Evolutionary conservation across 2,888 invertebrate genomes (phyloP).

Genomic region (Baccha elongata): DNA sequence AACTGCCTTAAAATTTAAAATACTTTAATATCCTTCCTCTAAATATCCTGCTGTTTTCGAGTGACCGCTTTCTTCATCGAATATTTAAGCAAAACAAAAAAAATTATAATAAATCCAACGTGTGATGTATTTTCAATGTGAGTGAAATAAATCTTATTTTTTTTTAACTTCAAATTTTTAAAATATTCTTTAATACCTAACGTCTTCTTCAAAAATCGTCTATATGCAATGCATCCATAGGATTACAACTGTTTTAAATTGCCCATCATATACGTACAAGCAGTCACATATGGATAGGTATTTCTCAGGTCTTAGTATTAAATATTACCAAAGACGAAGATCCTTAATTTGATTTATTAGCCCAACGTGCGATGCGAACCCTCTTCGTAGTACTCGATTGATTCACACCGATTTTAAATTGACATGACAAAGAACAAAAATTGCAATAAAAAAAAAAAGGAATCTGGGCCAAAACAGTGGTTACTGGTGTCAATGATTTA

Average conservation of each 20-base stretch:
- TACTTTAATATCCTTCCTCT: slow-evolving; percentile 22
- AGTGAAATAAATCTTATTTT: slow-evolving; percentile 35
- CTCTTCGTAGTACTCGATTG: slow-evolving; percentile 45
- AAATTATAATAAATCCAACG: slow-evolving; percentile 60
- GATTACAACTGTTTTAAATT: slow-evolving; percentile 62
- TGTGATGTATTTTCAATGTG: slow-evolving; percentile 49
- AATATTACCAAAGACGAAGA: slow-evolving; percentile 45
- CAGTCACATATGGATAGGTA: slow-evolving; percentile 49
- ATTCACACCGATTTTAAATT: slow-evolving; percentile 68
- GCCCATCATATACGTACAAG: slow-evolving; percentile 17
- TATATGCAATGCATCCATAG: background rate
- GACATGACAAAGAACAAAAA: slow-evolving; percentile 60
- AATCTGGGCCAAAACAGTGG: slow-evolving; percentile 67
- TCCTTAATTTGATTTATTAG: slow-evolving; percentile 72
- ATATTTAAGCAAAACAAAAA: slow-evolving; percentile 43
- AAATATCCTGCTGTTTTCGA: slow-evolving; percentile 20
- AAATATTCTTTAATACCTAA: slow-evolving; percentile 26
- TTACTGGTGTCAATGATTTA: slow-evolving; percentile 72
- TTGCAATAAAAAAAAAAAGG: slow-evolving; percentile 14
- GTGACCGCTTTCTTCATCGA: slow-evolving; percentile 44
- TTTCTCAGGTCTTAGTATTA: slow-evolving; percentile 18
- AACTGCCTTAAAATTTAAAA: slow-evolving; percentile 60
- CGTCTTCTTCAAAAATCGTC: slow-evolving; percentile 34
- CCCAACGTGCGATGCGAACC: slow-evolving; percentile 49
- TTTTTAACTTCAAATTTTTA: slow-evolving; percentile 17